Evolutionary conservation across 2,797 vertebrate species (phyloP).

Genomic region (Threskiornis aethiopicus): DNA sequence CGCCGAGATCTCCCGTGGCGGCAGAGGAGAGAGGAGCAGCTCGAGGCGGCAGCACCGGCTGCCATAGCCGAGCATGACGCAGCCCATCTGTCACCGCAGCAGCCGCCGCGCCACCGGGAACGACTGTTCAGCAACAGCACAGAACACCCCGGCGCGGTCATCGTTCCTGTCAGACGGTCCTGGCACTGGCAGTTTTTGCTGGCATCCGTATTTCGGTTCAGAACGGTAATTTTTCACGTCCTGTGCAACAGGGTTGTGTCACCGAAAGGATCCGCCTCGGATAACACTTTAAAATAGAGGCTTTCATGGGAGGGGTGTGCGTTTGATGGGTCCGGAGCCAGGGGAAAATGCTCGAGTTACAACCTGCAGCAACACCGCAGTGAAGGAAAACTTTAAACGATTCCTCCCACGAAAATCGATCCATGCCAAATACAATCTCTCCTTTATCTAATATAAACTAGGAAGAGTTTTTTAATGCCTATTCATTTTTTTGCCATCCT

Average conservation of each 20-base stretch:
- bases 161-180: accelerated
- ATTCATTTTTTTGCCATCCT: background rate
- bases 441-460: background rate
- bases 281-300: background rate
- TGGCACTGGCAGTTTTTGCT: background rate
- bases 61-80: background rate
- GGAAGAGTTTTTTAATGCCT: background rate
- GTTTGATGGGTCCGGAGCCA: background rate
- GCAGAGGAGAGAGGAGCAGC: background rate
- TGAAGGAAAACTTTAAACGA: background rate
- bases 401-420: background rate
- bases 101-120: background rate
- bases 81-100: background rate
- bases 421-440: background rate
- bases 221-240: background rate
- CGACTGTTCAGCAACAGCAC: accelerated
- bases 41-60: background rate
- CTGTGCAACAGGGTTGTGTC: background rate
- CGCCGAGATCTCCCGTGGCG: background rate
- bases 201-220: accelerated
- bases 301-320: background rate
- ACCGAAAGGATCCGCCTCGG: background rate
- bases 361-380: background rate
- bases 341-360: background rate
- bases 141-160: accelerated